Conservation (phyloP, 1,140 invertebrate genomes). For the Antheraea pernyi region DNA sequence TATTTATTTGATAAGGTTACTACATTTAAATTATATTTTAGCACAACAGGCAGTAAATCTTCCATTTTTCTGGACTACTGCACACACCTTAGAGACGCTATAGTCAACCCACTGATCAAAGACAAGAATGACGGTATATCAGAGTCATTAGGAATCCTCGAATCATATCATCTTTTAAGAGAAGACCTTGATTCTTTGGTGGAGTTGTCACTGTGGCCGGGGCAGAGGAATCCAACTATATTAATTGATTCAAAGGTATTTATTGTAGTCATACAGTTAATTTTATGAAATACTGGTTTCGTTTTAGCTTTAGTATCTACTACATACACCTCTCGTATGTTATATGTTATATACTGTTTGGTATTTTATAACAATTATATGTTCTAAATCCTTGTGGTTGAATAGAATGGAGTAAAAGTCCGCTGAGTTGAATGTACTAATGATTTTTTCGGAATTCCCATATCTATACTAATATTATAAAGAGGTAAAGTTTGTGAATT, state of each 20-base stretch:
- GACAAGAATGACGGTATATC: constrained; percentile 86
- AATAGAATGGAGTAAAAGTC: no score
- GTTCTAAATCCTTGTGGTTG: no score
- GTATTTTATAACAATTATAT: no score
- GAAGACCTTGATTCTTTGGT: constrained; percentile 95
- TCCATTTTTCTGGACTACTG: constrained; percentile 92
- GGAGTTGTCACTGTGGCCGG: constrained; percentile 92
- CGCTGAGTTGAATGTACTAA: no score
- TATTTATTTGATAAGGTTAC: no score
- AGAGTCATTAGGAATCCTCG: constrained; percentile 87
- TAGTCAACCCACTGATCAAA: constrained; percentile 86
- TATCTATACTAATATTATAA: no score
- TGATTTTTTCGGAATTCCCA: no score
- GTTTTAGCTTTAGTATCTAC: no score
- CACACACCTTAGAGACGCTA: constrained; percentile 83
- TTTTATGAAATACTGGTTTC: no score
- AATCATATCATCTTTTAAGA: constrained; percentile 90
- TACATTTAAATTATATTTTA: constrained; percentile 36
- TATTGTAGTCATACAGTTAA: not conserved
- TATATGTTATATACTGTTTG: no score
- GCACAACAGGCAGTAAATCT: constrained; percentile 87
- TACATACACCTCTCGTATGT: no score
- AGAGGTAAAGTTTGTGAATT: no score
- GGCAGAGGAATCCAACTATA: constrained; percentile 86
- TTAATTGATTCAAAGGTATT: constrained; percentile 88